Conservation (phyloP, 2,888 invertebrate genomes). For the Machimus rusticus region DNA sequence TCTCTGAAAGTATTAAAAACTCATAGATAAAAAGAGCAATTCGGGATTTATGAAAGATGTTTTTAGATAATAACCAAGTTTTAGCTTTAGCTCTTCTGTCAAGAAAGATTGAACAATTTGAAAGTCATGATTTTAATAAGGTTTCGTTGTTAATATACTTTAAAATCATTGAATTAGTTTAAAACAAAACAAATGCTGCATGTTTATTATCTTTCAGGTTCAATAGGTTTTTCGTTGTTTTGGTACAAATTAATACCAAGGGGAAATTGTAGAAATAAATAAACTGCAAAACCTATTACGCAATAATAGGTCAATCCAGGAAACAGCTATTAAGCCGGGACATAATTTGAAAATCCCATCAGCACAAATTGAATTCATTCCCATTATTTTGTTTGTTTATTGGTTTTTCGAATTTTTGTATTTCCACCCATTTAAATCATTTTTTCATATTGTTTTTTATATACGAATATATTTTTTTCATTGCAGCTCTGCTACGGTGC, state of each 20-base stretch:
- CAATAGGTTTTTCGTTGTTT: not conserved
- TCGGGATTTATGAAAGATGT: too few relatives aligned
- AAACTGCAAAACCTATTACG: not conserved
- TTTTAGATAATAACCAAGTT: too few relatives aligned
- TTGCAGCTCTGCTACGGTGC: constrained; percentile 96
- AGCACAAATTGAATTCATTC: not conserved
- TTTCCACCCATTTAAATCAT: not conserved
- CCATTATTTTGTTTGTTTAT: not conserved
- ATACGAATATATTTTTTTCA: not conserved
- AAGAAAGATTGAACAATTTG: too few relatives aligned
- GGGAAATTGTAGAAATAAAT: not conserved
- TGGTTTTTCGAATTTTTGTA: not conserved
- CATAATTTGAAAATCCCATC: not conserved
- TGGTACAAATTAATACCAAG: not conserved
- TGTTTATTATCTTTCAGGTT: not conserved
- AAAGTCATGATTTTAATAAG: not conserved
- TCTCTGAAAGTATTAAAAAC: too few relatives aligned
- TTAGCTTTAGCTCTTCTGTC: too few relatives aligned
- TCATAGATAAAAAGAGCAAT: too few relatives aligned
- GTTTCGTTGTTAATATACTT: not conserved
- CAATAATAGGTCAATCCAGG: not conserved
- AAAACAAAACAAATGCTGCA: not conserved
- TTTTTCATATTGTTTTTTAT: not conserved
- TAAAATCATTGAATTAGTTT: not conserved
- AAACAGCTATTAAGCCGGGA: not conserved